These are phyloP conservation scores for Tolypeutes matacus DNA, from an alignment of 2,797 vertebrate species.

Conservation along the genomic window DNA sequence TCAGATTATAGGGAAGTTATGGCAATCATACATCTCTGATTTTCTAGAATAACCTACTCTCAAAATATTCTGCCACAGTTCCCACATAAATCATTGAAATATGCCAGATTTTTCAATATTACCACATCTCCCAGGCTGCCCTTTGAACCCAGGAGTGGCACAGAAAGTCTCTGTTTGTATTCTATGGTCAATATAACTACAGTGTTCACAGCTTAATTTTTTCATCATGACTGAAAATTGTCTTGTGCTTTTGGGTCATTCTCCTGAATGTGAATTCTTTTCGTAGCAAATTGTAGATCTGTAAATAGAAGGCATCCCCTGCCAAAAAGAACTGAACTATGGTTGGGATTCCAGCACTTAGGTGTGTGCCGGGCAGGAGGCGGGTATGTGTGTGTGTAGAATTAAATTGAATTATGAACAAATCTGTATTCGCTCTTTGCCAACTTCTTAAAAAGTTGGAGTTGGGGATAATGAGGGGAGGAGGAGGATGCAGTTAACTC, in stretches of 20 bases:
- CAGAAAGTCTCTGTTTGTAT: conserved; percentile 71
- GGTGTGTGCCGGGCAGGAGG: background rate
- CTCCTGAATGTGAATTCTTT: conserved; percentile 51
- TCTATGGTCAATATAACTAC: conserved; percentile 45
- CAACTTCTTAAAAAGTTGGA: conserved; percentile 42
- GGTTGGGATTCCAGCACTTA: background rate
- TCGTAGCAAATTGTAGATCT: conserved; percentile 11
- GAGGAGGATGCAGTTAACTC: conserved; percentile 29
- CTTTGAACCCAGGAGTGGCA: conserved; percentile 71
- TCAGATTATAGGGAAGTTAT: conserved; percentile 70
- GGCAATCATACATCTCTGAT: conserved; percentile 60
- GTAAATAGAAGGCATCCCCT: conserved; percentile 12
- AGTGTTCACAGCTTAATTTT: conserved; percentile 68
- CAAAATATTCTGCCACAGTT: conserved; percentile 62
- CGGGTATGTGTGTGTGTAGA: background rate
- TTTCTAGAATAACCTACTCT: conserved; percentile 76
- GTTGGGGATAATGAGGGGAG: conserved; percentile 20
- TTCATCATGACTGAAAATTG: conserved; percentile 8
- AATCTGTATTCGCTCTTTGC: background rate
- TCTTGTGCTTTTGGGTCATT: conserved; percentile 58
- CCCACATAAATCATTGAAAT: conserved; percentile 79
- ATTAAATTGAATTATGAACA: background rate
- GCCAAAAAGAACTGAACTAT: background rate
- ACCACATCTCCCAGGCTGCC: conserved; percentile 63
- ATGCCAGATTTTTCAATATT: conserved; percentile 72